A percentile compares a stretch with the other conserved stretches of the same genome.
Conservation (phyloP, 2,797 vertebrate genomes). For the Tokudaia tokunoshimensis region DNA sequence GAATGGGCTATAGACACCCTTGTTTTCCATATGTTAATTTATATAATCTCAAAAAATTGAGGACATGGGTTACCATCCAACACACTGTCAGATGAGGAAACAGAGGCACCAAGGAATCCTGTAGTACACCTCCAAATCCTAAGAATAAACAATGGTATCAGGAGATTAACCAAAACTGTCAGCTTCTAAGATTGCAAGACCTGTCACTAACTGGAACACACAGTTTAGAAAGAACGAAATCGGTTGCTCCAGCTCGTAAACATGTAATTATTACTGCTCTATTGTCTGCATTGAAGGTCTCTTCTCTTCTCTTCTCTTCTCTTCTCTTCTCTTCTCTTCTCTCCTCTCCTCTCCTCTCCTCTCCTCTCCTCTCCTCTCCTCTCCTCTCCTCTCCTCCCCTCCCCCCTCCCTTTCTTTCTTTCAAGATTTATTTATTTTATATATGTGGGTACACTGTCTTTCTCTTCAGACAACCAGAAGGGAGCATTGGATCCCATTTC, state of each 20-base stretch:
- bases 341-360: too few species aligned
- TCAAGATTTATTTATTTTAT: too few species aligned
- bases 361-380: too few species aligned
- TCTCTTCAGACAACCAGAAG: too few species aligned
- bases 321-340: too few species aligned
- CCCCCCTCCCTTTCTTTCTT: too few species aligned
- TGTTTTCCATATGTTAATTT: background rate
- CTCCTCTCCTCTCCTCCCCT: too few species aligned
- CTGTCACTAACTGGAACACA: background rate
- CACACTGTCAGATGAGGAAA: background rate
- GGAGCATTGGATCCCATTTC: too few species aligned
- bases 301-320: background rate
- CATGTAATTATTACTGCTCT: background rate
- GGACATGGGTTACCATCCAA: background rate
- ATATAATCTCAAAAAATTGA: background rate
- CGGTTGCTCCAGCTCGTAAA: background rate
- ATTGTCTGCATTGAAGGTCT: background rate
- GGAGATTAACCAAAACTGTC: background rate
- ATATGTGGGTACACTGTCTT: too few species aligned
- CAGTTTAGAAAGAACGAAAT: background rate
- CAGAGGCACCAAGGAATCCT: background rate
- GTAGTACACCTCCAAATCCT: background rate
- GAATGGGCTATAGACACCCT: background rate
- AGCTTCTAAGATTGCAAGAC: background rate
- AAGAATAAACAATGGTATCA: background rate